These are phyloP conservation scores for Yponomeuta cagnagella DNA, from an alignment of 2,888 invertebrate genomes.

Conservation along the genomic window DNA sequence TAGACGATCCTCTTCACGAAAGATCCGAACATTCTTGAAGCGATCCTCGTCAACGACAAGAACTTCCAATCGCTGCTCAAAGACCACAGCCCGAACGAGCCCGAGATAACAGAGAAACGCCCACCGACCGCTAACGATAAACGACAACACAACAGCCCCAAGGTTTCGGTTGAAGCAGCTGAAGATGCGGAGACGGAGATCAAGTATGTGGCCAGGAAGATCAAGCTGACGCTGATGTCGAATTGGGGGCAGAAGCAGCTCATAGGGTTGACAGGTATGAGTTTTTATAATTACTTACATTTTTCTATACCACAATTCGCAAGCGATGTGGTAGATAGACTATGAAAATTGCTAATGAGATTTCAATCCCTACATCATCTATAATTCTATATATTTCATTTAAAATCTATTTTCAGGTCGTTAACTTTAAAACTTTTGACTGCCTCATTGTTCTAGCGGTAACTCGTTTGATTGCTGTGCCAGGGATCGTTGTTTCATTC, in stretches of 20 bases:
- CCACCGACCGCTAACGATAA: slow-evolving; percentile 77
- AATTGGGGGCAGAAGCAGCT: slow-evolving; percentile 79
- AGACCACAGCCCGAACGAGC: slow-evolving; percentile 48
- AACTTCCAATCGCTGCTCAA: slow-evolving; percentile 58
- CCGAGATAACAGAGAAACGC: slow-evolving; percentile 57
- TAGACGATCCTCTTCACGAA: slow-evolving; percentile 92
- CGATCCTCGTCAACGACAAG: slow-evolving; percentile 53
- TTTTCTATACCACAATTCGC: too few species aligned
- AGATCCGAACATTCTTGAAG: slow-evolving; percentile 81
- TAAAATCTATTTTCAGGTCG: too few species aligned
- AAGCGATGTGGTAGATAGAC: background rate
- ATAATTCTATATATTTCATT: too few species aligned
- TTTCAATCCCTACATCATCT: too few species aligned
- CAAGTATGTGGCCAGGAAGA: slow-evolving; percentile 53
- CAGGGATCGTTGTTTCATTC: too few species aligned
- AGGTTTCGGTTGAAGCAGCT: slow-evolving; percentile 27
- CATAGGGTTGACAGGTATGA: slow-evolving; percentile 76
- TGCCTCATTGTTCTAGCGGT: too few species aligned
- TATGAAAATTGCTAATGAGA: background rate
- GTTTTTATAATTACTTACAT: background rate
- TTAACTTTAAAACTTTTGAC: too few species aligned
- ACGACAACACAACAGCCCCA: slow-evolving; percentile 31
- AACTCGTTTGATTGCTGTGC: too few species aligned
- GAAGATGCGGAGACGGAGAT: slow-evolving; percentile 36
- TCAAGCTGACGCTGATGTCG: slow-evolving; percentile 75